Conservation (phyloP, 2,888 invertebrate species). For the Encarsia formosa region DNA sequence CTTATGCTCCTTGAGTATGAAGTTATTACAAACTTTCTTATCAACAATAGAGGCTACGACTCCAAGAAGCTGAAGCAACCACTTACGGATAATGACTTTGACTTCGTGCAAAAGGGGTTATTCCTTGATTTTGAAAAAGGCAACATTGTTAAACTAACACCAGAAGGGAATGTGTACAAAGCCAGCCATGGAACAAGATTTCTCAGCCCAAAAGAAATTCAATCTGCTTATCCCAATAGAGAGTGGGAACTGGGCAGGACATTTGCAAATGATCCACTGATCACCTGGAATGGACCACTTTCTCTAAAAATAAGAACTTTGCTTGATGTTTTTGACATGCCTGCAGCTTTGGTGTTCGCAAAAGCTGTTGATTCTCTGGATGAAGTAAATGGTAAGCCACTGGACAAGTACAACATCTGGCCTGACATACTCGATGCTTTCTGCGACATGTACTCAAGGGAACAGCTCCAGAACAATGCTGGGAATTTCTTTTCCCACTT, state of each 20-base stretch:
- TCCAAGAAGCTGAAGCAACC: constrained; percentile 53
- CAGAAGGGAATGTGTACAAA: constrained; percentile 60
- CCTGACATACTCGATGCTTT: constrained; percentile 62
- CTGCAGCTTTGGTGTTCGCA: constrained; percentile 63
- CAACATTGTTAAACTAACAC: constrained; percentile 60
- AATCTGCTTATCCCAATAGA: constrained; percentile 54
- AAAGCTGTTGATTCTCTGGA: constrained; percentile 65
- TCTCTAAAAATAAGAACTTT: constrained; percentile 60
- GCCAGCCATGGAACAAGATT: constrained; percentile 66
- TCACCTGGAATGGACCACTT: constrained; percentile 62
- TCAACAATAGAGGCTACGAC: constrained; percentile 59
- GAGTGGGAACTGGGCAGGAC: constrained; percentile 57
- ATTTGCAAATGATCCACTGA: constrained; percentile 56
- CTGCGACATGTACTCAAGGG: constrained; percentile 58
- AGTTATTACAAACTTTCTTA: constrained; percentile 59
- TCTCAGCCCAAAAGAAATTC: constrained; percentile 56
- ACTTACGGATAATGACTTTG: constrained; percentile 54
- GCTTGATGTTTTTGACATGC: constrained; percentile 72
- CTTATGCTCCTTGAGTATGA: constrained; percentile 62
- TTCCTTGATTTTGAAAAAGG: constrained; percentile 66
- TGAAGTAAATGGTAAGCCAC: constrained; percentile 42
- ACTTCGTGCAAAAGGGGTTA: constrained; percentile 70
- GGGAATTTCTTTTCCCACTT: constrained; percentile 63
- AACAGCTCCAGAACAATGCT: constrained; percentile 55
- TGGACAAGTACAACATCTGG: constrained; percentile 59